Evolutionary conservation across 2,888 invertebrate genomes (phyloP), one percentile per base, ranked within the genome.

Genomic region (Pterostichus madidus): DNA sequence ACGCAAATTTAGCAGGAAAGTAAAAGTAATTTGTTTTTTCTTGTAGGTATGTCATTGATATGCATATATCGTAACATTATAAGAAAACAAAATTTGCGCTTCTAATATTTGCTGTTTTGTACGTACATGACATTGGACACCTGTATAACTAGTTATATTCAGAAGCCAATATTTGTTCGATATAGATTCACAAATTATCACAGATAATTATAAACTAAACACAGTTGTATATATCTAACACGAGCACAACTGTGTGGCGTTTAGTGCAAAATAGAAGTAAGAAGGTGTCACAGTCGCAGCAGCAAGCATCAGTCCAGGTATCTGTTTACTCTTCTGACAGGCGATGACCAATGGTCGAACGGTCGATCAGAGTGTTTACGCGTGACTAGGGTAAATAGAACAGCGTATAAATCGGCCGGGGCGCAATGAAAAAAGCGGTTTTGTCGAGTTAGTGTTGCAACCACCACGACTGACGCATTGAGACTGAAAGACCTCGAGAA

Each of bases 131-230:
- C 75, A 59, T 76, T 76, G 76, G 15, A 17, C 31, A 32, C 32
- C 75, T 39, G 39, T 39, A 39, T 39, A 39, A 39, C 3, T 64
- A 71, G 71, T 44, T 78, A 78, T 59, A 46, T 73, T 15, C 5
- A 17, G 59, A 78, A 17, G 17, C 44, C 3, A 78, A 78, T 78
- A 61, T 78, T 78, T 35, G 39, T 44, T 35, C 39, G 13, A 44
- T 44, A 4, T 10, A 39, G 35, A 52, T 77, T 56, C 35, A 77
- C 24, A 56, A 78, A 78, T 78, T 61, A 78, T 24, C 39, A 78
- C 39, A 17, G 7, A 24, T 15, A 64, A 32, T 64, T 64, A 75
- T 52, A 52, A 52, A 32, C 2, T 32, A 75, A 75, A 49, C 64
- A 64, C 49, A 52, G 75, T 75, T 75, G 75, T 75, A 75, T 52